Evolutionary conservation across 2,113 vertebrate species (phyloP), one percentile per base, ranked within the genome.

Genomic region (Chroicocephalus ridibundus): DNA sequence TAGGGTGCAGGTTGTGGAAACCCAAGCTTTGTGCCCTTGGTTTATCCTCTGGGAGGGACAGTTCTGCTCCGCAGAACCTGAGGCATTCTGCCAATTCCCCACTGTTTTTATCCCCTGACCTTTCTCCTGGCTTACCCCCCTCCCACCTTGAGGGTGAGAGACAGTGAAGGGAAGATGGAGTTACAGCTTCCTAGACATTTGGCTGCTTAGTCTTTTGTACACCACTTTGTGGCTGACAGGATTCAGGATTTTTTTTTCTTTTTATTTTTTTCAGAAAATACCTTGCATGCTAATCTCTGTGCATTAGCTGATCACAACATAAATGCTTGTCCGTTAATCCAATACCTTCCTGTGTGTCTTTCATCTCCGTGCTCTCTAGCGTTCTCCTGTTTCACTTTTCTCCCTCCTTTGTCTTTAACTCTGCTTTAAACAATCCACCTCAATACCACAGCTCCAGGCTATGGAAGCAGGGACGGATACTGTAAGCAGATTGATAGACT

Each of bases 301-400:
- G 93, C 65, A 82, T 96, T 95, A 96, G 86, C 77, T 93, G 96
- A 96, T 96, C 93, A 78, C 88, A 93, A 72, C 89, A 66, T 87
- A 93, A 98, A 90, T 90, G 85, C 93, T 81, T 94, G 93, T 94
- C 96, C 88, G 94, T 97, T 97, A 94, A 95, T 81, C 76, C 86
- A 78, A 0, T 88, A 58, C 66, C 88, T 96, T 96, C 95, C 95
- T 96, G 79, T 62, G 34, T 78, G 81, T 97, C 96, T 97, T 96
- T 97, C 93, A 95, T 97, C 96, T 96, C 69, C 40, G 3, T 61
- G 57, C 70, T 94, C 74, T 90, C 76, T 46, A 65, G 22, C 0
- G 0, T 88, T 97, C 94, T 97, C 91, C 52, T 82, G n/a, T 98
- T 97, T 97, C 96, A 90, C 66, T 85, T 91, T 95, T 57, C 2